Evolutionary conservation across 2,113 vertebrate genomes (phyloP), one percentile per base, ranked within the genome.

Genomic region (Coryphaenoides rupestris): DNA sequence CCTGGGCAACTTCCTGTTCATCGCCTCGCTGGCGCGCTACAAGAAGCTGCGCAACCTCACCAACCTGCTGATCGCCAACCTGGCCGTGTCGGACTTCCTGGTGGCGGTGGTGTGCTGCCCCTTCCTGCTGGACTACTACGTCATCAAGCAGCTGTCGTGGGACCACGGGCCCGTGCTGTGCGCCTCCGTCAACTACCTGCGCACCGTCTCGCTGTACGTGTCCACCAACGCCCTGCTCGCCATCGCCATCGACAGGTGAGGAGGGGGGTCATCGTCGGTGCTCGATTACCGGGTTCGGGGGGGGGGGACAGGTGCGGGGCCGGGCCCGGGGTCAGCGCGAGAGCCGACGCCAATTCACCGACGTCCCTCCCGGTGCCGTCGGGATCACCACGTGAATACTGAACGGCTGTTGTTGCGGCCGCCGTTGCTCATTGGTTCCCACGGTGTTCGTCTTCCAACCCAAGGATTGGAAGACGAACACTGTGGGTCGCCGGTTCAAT

Each of bases 101-200:
- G 96, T 99, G 71, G 95, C 96, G 6, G 92, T 95, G 0, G 90
- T 98, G 69, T 99, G 97, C 84, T 99, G 97, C 65, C 97, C 97
- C 0, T 99, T 99, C 1, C 90, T 98, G 78, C 91, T 99, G 90
- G 96, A 99, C 84, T 99, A 99, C 81, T 99, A 99, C 0, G 96
- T 99, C 70, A 92, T 98, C 2, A 92, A 91, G 19, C 91, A 94
- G 81, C 93, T 99, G 5, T 97, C 95, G 63, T 99, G 97, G 97
- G 87, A 94, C 63, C 95, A 99, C 0, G 96, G 97, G 33, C 88
- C 95, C 0, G 26, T 94, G 72, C 88, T 99, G 28, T 99, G 97
- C 1, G 92, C 94, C 56, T 93, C 94, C 0, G 89, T 99, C 77
- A 99, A 96, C 84, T 99, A 99, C 73, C 88, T 99, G 10, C 85